Evolutionary conservation across 2,797 vertebrate genomes (phyloP).

Genomic region (Siniperca scherzeri): DNA sequence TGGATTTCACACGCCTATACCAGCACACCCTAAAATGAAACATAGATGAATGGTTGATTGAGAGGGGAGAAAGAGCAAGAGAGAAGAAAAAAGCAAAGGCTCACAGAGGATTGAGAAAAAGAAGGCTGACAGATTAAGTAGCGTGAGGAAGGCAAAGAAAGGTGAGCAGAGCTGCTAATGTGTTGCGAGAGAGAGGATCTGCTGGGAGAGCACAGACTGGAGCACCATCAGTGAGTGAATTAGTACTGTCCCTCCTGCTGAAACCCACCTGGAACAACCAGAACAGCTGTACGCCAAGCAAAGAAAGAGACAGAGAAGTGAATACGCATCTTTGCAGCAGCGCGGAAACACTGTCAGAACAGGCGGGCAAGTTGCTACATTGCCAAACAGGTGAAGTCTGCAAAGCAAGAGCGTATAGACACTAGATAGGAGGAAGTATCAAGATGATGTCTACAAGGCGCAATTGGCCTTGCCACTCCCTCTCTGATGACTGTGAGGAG

Average conservation of each 20-base stretch:
- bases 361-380: constrained; percentile 8
- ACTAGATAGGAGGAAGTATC: background rate
- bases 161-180: constrained; percentile 35
- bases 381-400: constrained; percentile 27
- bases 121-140: constrained; percentile 26
- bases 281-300: constrained; percentile 52
- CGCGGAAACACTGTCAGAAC: background rate
- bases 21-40: constrained; percentile 33
- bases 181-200: constrained; percentile 28
- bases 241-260: constrained; percentile 26
- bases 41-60: constrained; percentile 35
- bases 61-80: constrained; percentile 22
- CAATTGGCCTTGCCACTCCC: constrained; percentile 49
- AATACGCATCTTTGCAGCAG: constrained; percentile 7
- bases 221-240: constrained; percentile 35
- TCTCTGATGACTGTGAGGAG: constrained; percentile 73
- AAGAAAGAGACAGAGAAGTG: constrained; percentile 11
- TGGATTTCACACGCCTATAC: constrained; percentile 51
- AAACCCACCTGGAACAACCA: constrained; percentile 58
- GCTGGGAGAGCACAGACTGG: constrained; percentile 18
- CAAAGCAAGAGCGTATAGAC: background rate
- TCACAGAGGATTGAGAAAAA: constrained; percentile 1
- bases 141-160: constrained; percentile 28
- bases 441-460: constrained; percentile 62
- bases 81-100: constrained; percentile 1